Evolutionary conservation across 1,140 invertebrate genomes (phyloP), one percentile per base, ranked within the genome.

Genomic region (Macrocentrus cingulum): DNA sequence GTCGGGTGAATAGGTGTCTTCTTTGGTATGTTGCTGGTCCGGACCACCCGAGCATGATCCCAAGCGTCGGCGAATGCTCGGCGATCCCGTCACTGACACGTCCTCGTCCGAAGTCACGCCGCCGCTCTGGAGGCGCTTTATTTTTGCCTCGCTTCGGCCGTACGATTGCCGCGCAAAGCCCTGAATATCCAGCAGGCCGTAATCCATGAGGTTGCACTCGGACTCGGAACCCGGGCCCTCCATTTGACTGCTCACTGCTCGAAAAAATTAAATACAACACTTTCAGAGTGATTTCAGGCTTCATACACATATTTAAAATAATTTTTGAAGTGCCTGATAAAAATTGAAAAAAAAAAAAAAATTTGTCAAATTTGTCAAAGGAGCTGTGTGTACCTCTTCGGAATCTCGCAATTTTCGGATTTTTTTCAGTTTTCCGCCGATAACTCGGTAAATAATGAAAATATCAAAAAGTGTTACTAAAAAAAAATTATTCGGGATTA

Each of bases 1-100:
- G 70, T 95, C 92, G 67, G 91, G 91, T 3, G 91, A 92, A 53
- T 83, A 83, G 44, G 85, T 85, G 53, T 87, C 85, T 63, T 88
- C 87, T 74, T 82, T 82, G 71, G 80, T 81, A 65, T 74, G 72
- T 72, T 65, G 70, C 58, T 77, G 78, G 56, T 81, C 81, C 58
- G 62, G 76, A 56, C 78, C 76, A 51, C 82, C 83, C 1, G 83
- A 84, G 60, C 75, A 87, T 0, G 88, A 89, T 25, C 88, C 88
- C 46, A 90, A 70, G 45, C 88, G 79, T 48, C 88, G 77, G 61
- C 89, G 77, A 8, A 91, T 74, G 2, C 82, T 84, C 1, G 89
- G 90, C 23, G 89, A 91, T 42, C 84, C 85, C 2, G 83, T 80
- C 13, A 84, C 78, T 6, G 85, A 87, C 39, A 85, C 81, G 51